Evolutionary conservation across 2,888 invertebrate species (phyloP), one percentile per base, ranked within the genome.

Genomic region (Drosophila greeni): DNA sequence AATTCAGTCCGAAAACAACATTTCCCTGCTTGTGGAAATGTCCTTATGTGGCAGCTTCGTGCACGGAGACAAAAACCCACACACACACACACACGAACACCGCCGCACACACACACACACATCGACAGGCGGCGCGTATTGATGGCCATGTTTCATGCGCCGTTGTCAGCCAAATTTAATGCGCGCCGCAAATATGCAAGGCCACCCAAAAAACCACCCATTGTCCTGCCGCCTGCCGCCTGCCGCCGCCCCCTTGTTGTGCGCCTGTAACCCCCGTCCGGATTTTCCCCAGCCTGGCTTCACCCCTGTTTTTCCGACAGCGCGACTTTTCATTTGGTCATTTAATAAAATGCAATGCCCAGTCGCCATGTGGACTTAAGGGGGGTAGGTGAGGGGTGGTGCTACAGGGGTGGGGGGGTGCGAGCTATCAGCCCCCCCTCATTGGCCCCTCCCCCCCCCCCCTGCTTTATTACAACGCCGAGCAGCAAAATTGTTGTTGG

Each of bases 251-350:
- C 14, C 7, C n/a, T 2, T 36, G 5, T 16, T 23, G 26, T 16
- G 43, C 16, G 16, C 29, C 29, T 8, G 45, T 14, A 14, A 29
- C 45, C 54, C 48, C 45, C 54, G 42, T 5, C 23, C 7, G 14
- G 45, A 29, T 33, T 47, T 54, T 23, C 40, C 34, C 34, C n/a
- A 1, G 16, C 36, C 36, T 5, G 39, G 37, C 20, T 31, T 45
- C 48, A 24, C 18, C 16, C 60, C 43, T 9, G 45, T 29, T 23
- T 24, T n/a, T 14, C 48, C 51, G 80, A 78, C 80, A 84, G 84
- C 84, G 84, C 82, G 82, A 82, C 82, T 83, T 81, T 82, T 82
- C 83, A 82, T 82, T 84, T 84, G 74, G 83, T 78, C 84, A 84
- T 81, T 81, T 81, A 81, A 81, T 81, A 81, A 84, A 81, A 84